phyloP scores from a whole-genome alignment of 1,140 invertebrate genomes.

The Pseudomyrmex sp. region DNA sequence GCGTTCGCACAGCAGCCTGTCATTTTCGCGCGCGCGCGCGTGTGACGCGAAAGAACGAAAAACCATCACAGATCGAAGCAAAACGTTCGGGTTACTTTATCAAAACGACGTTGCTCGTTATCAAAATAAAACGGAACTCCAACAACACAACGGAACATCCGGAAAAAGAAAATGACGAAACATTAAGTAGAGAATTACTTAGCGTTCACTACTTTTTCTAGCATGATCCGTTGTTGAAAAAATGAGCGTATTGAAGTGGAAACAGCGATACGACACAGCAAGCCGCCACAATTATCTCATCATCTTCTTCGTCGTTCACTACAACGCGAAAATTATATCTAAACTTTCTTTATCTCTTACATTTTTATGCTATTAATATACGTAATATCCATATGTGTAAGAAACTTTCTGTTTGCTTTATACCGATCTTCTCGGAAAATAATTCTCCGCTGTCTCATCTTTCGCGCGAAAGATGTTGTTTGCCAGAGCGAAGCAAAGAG shows the following conservation, averaged over 20 bases:
- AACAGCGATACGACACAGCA: constrained; percentile 24
- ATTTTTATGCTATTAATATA: background rate
- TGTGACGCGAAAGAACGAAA: constrained; percentile 18
- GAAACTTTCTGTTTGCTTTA: background rate
- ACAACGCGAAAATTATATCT: background rate
- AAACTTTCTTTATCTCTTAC: background rate
- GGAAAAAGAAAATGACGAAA: constrained; percentile 5
- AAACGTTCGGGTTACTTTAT: constrained; percentile 17
- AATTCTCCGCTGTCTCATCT: no score
- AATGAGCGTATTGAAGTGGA: constrained; percentile 24
- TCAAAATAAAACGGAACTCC: background rate
- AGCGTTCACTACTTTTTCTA: background rate
- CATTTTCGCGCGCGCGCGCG: constrained; percentile 44
- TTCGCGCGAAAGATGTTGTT: background rate
- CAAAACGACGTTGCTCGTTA: constrained; percentile 20
- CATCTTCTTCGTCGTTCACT: constrained; percentile 3
- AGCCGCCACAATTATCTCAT: constrained; percentile 27
- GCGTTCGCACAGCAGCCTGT: constrained; percentile 9
- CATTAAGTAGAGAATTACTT: constrained; percentile 29
- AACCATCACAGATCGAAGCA: background rate
- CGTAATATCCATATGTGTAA: background rate
- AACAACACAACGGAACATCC: background rate
- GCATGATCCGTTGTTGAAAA: background rate
- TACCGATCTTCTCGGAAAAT: no score
- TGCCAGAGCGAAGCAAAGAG: background rate